A percentile compares a stretch with the other conserved stretches of the same genome.
phyloP scores from a whole-genome alignment of 2,113 vertebrate species.

The Odocoileus virginianus region DNA sequence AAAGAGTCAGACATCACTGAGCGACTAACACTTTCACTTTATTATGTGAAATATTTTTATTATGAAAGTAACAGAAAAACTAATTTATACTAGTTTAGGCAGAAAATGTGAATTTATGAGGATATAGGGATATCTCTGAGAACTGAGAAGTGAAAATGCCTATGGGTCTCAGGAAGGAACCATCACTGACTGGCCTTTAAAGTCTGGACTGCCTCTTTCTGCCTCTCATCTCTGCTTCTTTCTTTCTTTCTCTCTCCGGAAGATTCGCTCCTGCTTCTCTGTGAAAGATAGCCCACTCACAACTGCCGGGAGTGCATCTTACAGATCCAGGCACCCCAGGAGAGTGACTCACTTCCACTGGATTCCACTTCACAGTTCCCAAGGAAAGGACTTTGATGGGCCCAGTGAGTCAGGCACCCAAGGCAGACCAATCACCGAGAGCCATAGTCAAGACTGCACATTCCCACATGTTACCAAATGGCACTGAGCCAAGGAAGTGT shows the following conservation, averaged over 20 bases:
- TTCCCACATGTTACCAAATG: not conserved
- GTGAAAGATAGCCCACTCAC: not conserved
- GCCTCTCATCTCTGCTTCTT: not conserved
- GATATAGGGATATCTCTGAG: not conserved
- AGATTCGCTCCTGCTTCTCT: not conserved
- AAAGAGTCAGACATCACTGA: not conserved
- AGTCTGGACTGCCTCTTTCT: not conserved
- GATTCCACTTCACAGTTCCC: not conserved
- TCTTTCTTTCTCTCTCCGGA: not conserved
- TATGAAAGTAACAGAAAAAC: not conserved
- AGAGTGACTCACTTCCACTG: not conserved
- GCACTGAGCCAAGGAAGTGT: not conserved
- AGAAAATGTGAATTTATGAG: not conserved
- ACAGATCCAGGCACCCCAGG: not conserved
- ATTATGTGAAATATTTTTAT: not conserved
- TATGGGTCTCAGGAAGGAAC: not conserved
- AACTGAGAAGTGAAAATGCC: not conserved
- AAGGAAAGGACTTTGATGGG: not conserved
- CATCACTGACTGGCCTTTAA: not conserved
- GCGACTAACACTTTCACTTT: not conserved
- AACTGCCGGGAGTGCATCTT: not conserved
- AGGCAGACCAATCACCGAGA: not conserved
- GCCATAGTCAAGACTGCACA: fast-evolving
- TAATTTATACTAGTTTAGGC: not conserved
- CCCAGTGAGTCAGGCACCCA: not conserved